A percentile compares a stretch with the other conserved stretches of the same genome.
These are phyloP conservation scores for Isichthys henryi DNA, from an alignment of 2,113 vertebrate species.

Conservation along the genomic window DNA sequence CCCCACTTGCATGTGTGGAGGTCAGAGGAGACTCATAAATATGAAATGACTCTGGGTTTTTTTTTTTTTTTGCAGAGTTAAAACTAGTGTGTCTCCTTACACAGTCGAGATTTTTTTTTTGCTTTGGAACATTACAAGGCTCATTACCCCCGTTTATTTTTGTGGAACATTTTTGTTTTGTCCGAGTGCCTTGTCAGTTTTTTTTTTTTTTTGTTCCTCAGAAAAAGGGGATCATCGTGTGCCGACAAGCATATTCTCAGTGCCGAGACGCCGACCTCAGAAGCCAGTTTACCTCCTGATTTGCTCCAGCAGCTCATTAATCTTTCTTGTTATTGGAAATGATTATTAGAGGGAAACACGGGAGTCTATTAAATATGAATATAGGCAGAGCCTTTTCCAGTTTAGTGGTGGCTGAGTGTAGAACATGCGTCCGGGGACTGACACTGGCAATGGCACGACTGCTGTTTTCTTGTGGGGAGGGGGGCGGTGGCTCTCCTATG, in stretches of 20 bases:
- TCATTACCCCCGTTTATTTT: background rate
- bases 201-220: background rate
- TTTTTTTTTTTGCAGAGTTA: background rate
- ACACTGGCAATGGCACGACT: background rate
- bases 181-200: background rate
- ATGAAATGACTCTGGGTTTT: background rate
- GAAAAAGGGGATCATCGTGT: background rate
- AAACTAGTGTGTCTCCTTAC: background rate
- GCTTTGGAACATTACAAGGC: background rate
- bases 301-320: background rate
- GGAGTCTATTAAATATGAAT: background rate
- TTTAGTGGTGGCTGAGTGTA: background rate
- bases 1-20: background rate
- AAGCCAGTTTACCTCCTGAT: background rate
- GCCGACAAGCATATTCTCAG: background rate
- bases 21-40: background rate
- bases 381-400: background rate
- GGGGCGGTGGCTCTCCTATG: background rate
- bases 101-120: background rate
- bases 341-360: background rate
- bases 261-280: background rate
- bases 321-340: background rate
- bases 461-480: background rate
- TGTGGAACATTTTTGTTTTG: background rate
- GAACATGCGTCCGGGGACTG: background rate